Conservation (phyloP, 2,113 vertebrate species). For the Dryoscopus gambensis region DNA sequence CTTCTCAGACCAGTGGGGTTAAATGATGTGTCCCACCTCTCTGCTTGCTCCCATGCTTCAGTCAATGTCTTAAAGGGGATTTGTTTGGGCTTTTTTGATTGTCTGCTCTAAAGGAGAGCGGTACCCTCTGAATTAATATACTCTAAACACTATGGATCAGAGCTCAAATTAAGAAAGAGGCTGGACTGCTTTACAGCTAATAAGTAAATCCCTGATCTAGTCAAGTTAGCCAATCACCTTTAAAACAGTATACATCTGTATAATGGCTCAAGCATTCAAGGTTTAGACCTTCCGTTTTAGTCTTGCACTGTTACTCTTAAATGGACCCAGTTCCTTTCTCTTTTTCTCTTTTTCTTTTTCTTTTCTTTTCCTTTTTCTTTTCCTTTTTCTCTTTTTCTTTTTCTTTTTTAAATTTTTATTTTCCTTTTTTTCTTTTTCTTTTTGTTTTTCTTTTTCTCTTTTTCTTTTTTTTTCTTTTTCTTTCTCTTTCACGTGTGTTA, state of each 20-base stretch:
- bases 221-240: background rate
- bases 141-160: background rate
- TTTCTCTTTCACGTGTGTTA: background rate
- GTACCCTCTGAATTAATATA: background rate
- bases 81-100: background rate
- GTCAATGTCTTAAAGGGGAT: background rate
- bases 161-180: background rate
- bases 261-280: background rate
- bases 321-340: rapidly evolving
- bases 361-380: rapidly evolving
- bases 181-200: background rate
- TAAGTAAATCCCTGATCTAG: background rate
- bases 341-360: no score
- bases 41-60: background rate
- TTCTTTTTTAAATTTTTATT: no score
- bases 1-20: background rate
- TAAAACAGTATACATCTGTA: background rate
- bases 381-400: no score
- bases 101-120: background rate
- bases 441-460: rapidly evolving
- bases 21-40: background rate
- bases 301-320: background rate
- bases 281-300: background rate
- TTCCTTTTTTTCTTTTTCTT: no score
- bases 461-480: background rate